Evolutionary conservation across 1,140 invertebrate species (phyloP).

Genomic region (Pantala flavescens): DNA sequence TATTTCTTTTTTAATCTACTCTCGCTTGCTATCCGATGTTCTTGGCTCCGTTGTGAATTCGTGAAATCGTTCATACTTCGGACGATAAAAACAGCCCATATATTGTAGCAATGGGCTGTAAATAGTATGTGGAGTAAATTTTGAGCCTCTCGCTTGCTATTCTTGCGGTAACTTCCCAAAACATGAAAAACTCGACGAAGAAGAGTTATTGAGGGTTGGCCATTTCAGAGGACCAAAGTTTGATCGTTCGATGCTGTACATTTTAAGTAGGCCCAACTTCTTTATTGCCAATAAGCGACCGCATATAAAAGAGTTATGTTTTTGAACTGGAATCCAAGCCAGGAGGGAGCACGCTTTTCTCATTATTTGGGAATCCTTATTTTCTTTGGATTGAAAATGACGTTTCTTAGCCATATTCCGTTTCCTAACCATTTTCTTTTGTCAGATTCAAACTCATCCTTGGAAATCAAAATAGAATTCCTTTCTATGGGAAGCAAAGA

Average conservation of each 20-base stretch:
- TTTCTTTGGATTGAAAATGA: no score
- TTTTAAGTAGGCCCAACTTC: neutral
- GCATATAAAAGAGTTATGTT: neutral
- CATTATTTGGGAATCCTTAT: no score
- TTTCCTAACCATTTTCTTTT: no score
- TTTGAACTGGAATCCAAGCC: neutral
- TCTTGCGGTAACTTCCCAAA: neutral
- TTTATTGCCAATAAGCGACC: neutral
- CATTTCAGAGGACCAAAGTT: neutral
- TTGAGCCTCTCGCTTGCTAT: neutral
- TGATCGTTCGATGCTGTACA: neutral
- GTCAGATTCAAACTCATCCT: no score
- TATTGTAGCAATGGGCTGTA: neutral
- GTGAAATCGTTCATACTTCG: neutral
- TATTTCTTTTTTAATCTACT: no score
- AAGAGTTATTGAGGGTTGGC: neutral
- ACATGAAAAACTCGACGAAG: neutral
- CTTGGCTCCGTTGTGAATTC: neutral
- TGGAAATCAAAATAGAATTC: no score
- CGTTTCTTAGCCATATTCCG: no score
- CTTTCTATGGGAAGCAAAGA: no score
- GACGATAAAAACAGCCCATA: neutral
- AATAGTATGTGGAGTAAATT: neutral
- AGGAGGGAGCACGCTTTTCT: neutral
- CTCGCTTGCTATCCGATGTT: no score